Evolutionary conservation across 2,113 vertebrate species (phyloP).

Genomic region (Zosterops borbonicus): DNA sequence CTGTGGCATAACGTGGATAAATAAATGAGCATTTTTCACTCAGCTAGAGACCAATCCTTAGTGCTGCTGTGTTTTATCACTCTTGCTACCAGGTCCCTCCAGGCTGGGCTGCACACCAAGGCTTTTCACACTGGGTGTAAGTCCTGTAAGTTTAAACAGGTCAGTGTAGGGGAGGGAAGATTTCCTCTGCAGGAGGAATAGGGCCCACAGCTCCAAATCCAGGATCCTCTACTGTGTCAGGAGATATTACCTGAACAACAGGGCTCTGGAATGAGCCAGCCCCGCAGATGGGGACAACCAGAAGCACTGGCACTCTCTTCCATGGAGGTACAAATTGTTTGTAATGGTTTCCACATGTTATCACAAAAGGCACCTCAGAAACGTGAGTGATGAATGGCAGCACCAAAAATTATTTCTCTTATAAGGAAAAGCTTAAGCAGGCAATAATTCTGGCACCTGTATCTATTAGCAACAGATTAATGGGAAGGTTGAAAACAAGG

Average conservation of each 20-base stretch:
- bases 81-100: background rate
- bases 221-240: background rate
- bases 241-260: background rate
- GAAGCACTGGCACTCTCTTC: background rate
- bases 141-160: background rate
- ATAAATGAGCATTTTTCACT: background rate
- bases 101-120: background rate
- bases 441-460: background rate
- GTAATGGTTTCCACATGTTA: background rate
- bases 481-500: background rate
- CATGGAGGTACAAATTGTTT: background rate
- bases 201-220: background rate
- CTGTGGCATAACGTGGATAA: background rate
- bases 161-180: background rate
- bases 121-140: background rate
- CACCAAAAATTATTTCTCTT: background rate
- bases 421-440: background rate
- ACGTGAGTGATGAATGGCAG: background rate
- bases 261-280: background rate
- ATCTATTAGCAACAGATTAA: constrained; percentile 14
- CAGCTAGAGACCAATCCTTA: background rate
- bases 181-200: background rate
- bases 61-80: background rate
- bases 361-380: background rate
- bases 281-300: background rate